A percentile compares a stretch with the other conserved stretches of the same genome.
Conservation (phyloP, 2,113 vertebrate species). For the Platichthys flesus region DNA sequence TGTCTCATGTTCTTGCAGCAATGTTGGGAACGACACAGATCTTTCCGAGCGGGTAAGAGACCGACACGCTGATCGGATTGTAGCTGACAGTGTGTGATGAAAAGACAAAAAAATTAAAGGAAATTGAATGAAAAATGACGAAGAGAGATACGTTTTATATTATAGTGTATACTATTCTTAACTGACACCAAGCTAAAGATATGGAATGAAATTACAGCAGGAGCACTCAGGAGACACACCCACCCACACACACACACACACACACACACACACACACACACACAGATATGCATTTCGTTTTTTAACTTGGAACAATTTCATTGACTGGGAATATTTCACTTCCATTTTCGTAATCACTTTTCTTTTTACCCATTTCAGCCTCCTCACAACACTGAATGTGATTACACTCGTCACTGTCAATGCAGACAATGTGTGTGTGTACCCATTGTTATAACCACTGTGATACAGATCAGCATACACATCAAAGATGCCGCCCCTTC, state of each 20-base stretch:
- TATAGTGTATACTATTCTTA: no score
- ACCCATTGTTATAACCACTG: constrained; percentile 12
- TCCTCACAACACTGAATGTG: constrained; percentile 4
- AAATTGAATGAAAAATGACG: background rate
- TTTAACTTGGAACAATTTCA: constrained; percentile 29
- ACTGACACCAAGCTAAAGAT: background rate
- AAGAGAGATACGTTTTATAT: background rate
- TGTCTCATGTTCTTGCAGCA: background rate
- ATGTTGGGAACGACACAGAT: background rate
- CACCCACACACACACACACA: background rate
- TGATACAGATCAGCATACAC: constrained; percentile 38
- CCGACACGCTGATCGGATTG: background rate
- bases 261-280: no score
- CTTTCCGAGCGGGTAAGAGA: background rate
- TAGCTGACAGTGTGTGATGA: background rate
- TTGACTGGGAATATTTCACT: constrained; percentile 22
- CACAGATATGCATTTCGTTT: background rate
- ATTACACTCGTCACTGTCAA: constrained; percentile 25
- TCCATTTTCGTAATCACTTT: constrained; percentile 19
- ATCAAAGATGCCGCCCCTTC: constrained; percentile 40
- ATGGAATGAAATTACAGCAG: background rate
- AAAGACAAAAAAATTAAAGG: background rate
- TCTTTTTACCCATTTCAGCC: constrained; percentile 32
- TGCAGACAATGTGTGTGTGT: constrained; percentile 1
- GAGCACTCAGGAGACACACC: background rate